phyloP scores from a whole-genome alignment of 2,113 vertebrate genomes.

The Tylochromis polylepis region DNA sequence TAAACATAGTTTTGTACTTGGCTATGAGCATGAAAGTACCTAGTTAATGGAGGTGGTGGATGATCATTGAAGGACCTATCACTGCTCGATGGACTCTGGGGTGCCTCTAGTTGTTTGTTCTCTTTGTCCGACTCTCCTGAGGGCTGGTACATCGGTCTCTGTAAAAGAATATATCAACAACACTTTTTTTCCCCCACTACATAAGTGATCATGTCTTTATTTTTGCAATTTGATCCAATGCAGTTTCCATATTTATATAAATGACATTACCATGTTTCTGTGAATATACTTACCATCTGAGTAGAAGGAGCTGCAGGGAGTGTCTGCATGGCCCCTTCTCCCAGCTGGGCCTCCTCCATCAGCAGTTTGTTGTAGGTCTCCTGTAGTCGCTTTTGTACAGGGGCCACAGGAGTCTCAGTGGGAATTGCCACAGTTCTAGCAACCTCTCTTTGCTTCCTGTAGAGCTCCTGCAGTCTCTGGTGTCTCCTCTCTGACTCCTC shows the following conservation, averaged over 20 bases:
- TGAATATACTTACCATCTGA: conserved; percentile 17
- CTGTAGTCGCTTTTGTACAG: conserved; percentile 67
- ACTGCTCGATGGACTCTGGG: conserved; percentile 90
- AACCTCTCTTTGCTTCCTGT: conserved; percentile 80
- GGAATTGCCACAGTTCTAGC: conserved; percentile 44
- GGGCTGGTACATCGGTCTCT: conserved; percentile 86
- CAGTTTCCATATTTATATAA: background rate
- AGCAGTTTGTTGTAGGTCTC: conserved; percentile 86
- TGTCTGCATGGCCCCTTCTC: conserved; percentile 52
- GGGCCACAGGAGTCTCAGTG: conserved; percentile 56
- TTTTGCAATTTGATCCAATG: background rate
- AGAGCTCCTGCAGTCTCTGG: conserved; percentile 90
- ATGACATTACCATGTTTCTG: background rate
- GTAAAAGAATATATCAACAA: conserved; percentile 32
- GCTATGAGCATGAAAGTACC: conserved; percentile 64
- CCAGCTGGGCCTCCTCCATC: conserved; percentile 73
- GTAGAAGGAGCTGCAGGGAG: background rate
- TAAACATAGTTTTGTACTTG: background rate
- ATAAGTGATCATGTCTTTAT: background rate
- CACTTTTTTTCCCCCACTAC: background rate
- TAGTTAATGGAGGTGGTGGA: conserved; percentile 70
- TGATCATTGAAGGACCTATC: conserved; percentile 87
- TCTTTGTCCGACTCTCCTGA: conserved; percentile 98
- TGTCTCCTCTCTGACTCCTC: conserved; percentile 75
- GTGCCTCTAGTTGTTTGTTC: conserved; percentile 87